Evolutionary conservation across 2,113 vertebrate genomes (phyloP), one percentile per base, ranked within the genome.

Genomic region (Diphyllodes magnificus): DNA sequence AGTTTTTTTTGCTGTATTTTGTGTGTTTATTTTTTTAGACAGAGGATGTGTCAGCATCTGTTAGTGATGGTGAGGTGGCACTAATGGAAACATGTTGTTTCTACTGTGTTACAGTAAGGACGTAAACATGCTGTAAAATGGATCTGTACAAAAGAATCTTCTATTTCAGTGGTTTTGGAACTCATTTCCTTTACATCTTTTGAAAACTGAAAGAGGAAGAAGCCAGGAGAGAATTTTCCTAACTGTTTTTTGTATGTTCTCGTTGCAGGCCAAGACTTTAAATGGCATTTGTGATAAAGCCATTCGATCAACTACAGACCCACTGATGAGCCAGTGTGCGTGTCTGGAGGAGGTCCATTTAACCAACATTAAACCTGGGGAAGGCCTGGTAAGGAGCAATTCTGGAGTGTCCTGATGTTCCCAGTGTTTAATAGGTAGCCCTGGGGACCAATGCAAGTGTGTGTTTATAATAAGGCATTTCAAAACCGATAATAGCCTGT

Each of bases 231-330:
- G 25, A 77, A 47, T 33, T 50, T 61, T 35, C 70, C 5, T 79
- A 17, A 76, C 35, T 22, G 3, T 15, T 81, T 66, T 65, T 73
- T 30, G 20, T 81, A 19, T 56, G 54, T 96, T 97, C 21, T 73
- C 3, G 7, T 66, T 90, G 73, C 92, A 99, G 99, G 99, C 99
- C 27, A 98, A 97, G 92, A 97, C 98, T 92, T 97, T 99, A 90
- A 99, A 98, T 93, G 94, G 97, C n/a, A 98, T 99, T 96, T 99
- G 99, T 15, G 99, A 99, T 91, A 98, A 99, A 95, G 99, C 98
- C 3, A 98, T 98, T 75, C 98, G 97, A 51, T 97, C 94, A 27
- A 97, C 98, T 49, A 98, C 98, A 10, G 99, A 99, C 90, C 98
- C 98, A 5, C 82, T 98, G 6, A 98, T 98, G 97, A 98, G 96